Evolutionary conservation across 1,140 invertebrate species (phyloP), one percentile per base, ranked within the genome.

Genomic region (Camponotus pennsylvanicus): DNA sequence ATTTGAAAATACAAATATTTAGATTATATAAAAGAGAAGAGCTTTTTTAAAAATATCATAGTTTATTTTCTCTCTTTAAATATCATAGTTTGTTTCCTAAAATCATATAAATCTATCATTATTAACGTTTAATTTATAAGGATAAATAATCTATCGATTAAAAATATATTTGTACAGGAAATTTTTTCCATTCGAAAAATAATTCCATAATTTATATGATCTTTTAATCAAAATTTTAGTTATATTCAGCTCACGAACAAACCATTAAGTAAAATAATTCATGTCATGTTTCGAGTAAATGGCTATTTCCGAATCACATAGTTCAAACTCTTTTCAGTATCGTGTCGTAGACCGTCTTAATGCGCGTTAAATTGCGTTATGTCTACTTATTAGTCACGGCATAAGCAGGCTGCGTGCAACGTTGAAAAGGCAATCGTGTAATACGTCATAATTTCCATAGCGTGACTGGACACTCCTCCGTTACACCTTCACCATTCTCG

Each of bases 361-460:
- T 67, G 86, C 88, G 80, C 87, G 92, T 87, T 93, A 91, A 93
- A 90, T 88, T 89, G 87, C 82, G 55, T 89, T 90, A 89, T 92
- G 79, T 92, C 85, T 90, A 88, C 90, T 92, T 92, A 92, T 92
- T 92, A 92, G 90, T 92, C 92, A 92, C 90, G 91, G 91, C 85
- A 91, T 88, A 85, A 87, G 67, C 77, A 79, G 76, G 84, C 79
- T 76, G 77, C 91, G 75, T 86, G 86, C 90, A 66, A 90, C 87
- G 91, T 91, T 89, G 92, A 93, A 93, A 93, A 90, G 91, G 90
- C 92, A 89, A 91, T 90, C 92, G 92, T 88, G 91, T 92, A 92
- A 93, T 93, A 93, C 90, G 90, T 93, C 93, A 93, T 93, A 93
- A 93, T 93, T 93, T 92, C 87, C 93, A 90, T 93, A 90, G 92